A percentile compares a stretch with the other conserved stretches of the same genome.
These are phyloP conservation scores for Sinocyclocheilus rhinocerous DNA, from an alignment of 2,113 vertebrate genomes.

Conservation along the genomic window DNA sequence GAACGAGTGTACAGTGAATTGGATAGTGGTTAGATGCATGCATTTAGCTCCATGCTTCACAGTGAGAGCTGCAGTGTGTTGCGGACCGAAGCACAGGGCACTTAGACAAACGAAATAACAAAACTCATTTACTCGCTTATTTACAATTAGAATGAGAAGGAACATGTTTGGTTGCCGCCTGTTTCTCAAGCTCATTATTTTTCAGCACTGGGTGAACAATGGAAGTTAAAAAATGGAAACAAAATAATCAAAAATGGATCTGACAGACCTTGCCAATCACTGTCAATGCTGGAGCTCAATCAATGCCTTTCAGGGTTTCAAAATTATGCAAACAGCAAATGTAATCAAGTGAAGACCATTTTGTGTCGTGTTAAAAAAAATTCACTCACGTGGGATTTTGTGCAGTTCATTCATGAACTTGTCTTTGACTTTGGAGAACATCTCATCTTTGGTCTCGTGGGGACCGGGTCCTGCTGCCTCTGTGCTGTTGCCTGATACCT, in stretches of 20 bases:
- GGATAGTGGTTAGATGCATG: not conserved
- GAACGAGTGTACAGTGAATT: not conserved
- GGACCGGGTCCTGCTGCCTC: slow-evolving; percentile 78
- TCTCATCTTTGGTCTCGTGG: slow-evolving; percentile 83
- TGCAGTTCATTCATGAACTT: slow-evolving; percentile 99
- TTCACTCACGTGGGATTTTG: slow-evolving; percentile 95
- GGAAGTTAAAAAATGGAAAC: not conserved
- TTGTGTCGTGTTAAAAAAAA: not conserved
- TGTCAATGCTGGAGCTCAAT: not conserved
- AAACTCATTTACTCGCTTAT: slow-evolving; percentile 44
- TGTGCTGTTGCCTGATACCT: slow-evolving; percentile 81
- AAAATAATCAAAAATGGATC: slow-evolving; percentile 10
- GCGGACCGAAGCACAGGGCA: not conserved
- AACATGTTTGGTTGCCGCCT: not conserved
- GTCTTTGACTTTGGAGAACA: slow-evolving; percentile 93
- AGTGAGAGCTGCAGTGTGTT: not conserved
- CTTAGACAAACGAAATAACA: slow-evolving; percentile 8
- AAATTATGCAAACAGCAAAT: not conserved
- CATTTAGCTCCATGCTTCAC: not conserved
- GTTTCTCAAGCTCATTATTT: slow-evolving; percentile 28
- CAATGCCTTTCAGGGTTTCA: not conserved
- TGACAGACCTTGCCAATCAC: not conserved
- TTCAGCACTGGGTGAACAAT: slow-evolving; percentile 15
- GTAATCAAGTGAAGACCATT: not conserved
- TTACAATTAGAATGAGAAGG: slow-evolving; percentile 25